Evolutionary conservation across 1,140 invertebrate genomes (phyloP).

Genomic region (Chrysoperla carnea): DNA sequence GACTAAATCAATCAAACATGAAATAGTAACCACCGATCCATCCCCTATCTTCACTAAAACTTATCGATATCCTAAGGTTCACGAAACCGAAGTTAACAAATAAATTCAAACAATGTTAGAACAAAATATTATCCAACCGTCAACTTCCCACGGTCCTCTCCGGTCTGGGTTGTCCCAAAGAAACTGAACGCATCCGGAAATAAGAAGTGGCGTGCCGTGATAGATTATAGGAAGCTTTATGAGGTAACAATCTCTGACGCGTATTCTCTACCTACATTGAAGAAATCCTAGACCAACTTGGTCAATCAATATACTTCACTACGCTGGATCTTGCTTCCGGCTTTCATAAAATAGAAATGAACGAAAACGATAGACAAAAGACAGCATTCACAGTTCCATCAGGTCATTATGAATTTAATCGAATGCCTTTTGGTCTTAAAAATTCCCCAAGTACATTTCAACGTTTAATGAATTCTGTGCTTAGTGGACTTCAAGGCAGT

Average conservation of each 20-base stretch:
- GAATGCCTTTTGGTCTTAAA: slow-evolving; percentile 13
- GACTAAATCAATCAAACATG: slow-evolving; percentile 9
- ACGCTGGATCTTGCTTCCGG: slow-evolving; percentile 22
- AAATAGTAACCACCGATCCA: slow-evolving; percentile 8
- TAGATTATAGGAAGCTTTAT: slow-evolving; percentile 20
- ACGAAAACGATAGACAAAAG: slow-evolving; percentile 17
- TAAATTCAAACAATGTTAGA: slow-evolving; percentile 8
- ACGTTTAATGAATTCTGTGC: slow-evolving; percentile 14
- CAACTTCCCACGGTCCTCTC: slow-evolving; percentile 9
- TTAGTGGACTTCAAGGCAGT: slow-evolving; percentile 12
- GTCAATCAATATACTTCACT: slow-evolving; percentile 6
- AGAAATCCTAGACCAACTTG: slow-evolving; percentile 8
- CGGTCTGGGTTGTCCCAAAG: slow-evolving; percentile 15
- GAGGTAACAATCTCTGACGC: slow-evolving; percentile 15
- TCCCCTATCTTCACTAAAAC: slow-evolving; percentile 11
- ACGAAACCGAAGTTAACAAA: slow-evolving; percentile 12
- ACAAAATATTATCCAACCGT: slow-evolving; percentile 7
- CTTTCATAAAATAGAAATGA: slow-evolving; percentile 24
- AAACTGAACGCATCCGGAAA: slow-evolving; percentile 11
- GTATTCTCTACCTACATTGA: slow-evolving; percentile 12
- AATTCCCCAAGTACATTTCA: slow-evolving; percentile 6
- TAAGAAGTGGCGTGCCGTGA: slow-evolving; percentile 18
- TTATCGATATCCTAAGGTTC: slow-evolving; percentile 15
- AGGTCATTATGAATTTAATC: slow-evolving; percentile 12
- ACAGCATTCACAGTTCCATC: slow-evolving; percentile 18